Evolutionary conservation across 2,888 invertebrate species (phyloP).

Genomic region (Herminia tarsipennalis): DNA sequence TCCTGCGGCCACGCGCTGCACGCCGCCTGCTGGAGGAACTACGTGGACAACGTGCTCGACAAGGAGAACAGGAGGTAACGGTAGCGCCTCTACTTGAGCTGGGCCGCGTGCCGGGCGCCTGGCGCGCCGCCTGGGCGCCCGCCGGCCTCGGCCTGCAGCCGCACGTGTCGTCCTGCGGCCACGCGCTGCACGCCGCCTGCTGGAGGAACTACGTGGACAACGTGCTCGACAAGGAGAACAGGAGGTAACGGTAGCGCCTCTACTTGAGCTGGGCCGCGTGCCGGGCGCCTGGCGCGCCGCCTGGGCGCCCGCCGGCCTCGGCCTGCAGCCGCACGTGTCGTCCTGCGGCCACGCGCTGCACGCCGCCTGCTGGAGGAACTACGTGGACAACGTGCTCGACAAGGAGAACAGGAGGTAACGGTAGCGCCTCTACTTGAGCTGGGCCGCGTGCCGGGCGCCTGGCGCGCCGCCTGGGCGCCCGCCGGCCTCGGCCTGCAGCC

Average conservation of each 20-base stretch:
- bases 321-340: constrained; percentile 93
- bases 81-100: too few species aligned
- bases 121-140: constrained; percentile 32
- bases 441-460: constrained; percentile 83
- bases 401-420: constrained; percentile 91
- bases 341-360: constrained; percentile 99
- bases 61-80: constrained; percentile 91
- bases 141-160: constrained; percentile 89
- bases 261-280: too few species aligned
- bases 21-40: constrained; percentile 96
- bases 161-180: constrained; percentile 97
- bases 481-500: constrained; percentile 89
- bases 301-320: constrained; percentile 77
- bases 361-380: constrained; percentile 96
- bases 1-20: constrained; percentile 99
- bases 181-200: constrained; percentile 98
- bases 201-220: constrained; percentile 97
- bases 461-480: constrained; percentile 32
- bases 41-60: constrained; percentile 94
- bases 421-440: too few species aligned
- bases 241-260: constrained; percentile 84
- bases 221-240: constrained; percentile 94
- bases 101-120: constrained; percentile 83
- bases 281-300: constrained; percentile 79
- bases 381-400: constrained; percentile 94